Conservation (phyloP, 2,797 vertebrate genomes). For the Centroberyx gerrardi region DNA sequence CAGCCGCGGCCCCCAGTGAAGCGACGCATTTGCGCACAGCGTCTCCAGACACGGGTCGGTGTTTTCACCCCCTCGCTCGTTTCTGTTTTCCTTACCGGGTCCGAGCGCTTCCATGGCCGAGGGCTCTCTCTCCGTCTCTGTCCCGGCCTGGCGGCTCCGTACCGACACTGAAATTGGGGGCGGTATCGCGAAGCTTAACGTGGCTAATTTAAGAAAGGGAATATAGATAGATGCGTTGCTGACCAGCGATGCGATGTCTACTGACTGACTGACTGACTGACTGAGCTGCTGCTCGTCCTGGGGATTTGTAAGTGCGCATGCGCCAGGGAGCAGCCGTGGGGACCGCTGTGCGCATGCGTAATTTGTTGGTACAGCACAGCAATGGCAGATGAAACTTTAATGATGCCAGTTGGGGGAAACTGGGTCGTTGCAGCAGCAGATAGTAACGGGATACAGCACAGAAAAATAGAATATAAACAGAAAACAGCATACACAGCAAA, state of each 20-base stretch:
- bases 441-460: no score
- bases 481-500: no score
- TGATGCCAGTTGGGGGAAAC: not conserved
- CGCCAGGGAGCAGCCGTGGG: slow-evolving; percentile 55
- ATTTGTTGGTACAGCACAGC: slow-evolving; percentile 40
- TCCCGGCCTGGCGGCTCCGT: slow-evolving; percentile 93
- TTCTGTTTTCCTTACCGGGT: slow-evolving; percentile 90
- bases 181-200: slow-evolving; percentile 91
- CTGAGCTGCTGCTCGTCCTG: slow-evolving; percentile 66
- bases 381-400: slow-evolving; percentile 26
- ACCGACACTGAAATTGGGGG: slow-evolving; percentile 92
- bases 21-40: slow-evolving; percentile 69
- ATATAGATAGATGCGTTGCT: slow-evolving; percentile 75
- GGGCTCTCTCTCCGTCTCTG: slow-evolving; percentile 93
- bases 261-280: slow-evolving; percentile 71
- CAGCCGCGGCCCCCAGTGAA: slow-evolving; percentile 85
- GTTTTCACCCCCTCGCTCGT: slow-evolving; percentile 14
- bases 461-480: no score
- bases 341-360: slow-evolving; percentile 68
- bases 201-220: slow-evolving; percentile 87
- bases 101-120: slow-evolving; percentile 98
- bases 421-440: not conserved
- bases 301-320: slow-evolving; percentile 84
- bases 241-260: slow-evolving; percentile 76
- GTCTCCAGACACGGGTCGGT: slow-evolving; percentile 62